Conservation (phyloP, 2,113 vertebrate genomes). For the Pseudorectes ferrugineus region DNA sequence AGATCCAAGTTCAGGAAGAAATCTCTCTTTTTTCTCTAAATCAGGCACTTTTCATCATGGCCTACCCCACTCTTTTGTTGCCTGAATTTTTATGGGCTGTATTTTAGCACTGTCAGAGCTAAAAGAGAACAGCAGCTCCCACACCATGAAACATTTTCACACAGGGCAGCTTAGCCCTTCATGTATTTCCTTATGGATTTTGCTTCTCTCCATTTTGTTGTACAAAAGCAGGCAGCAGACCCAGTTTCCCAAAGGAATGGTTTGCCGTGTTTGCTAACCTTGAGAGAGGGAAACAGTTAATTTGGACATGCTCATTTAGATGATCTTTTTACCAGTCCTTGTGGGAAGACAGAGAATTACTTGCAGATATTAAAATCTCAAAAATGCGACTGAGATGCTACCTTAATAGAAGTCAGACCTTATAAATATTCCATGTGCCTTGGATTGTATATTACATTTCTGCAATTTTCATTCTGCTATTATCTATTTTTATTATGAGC, state of each 20-base stretch:
- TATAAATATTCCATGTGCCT: conserved; percentile 57
- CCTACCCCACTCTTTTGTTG: neutral
- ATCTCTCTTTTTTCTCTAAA: neutral
- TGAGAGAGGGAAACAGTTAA: neutral
- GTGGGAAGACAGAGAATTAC: conserved; percentile 38
- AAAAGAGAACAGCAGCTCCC: neutral
- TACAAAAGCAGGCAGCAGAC: neutral
- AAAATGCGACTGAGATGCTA: neutral
- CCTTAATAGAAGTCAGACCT: conserved; percentile 18
- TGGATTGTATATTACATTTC: conserved; percentile 33
- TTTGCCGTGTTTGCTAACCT: neutral
- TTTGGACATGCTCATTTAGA: neutral
- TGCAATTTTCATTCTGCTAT: conserved; percentile 14
- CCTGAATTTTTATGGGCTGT: neutral
- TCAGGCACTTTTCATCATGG: neutral
- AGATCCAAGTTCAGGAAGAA: neutral
- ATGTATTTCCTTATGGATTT: neutral
- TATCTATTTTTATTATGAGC: conserved; percentile 36
- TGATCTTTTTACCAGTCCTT: conserved; percentile 19
- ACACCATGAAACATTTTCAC: neutral
- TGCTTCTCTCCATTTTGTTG: neutral
- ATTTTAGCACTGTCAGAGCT: neutral
- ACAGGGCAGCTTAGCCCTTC: neutral
- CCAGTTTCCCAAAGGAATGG: neutral
- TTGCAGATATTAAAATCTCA: conserved; percentile 55